phyloP scores from a whole-genome alignment of 2,113 vertebrate species.

The Erythrocercus mccallii region DNA sequence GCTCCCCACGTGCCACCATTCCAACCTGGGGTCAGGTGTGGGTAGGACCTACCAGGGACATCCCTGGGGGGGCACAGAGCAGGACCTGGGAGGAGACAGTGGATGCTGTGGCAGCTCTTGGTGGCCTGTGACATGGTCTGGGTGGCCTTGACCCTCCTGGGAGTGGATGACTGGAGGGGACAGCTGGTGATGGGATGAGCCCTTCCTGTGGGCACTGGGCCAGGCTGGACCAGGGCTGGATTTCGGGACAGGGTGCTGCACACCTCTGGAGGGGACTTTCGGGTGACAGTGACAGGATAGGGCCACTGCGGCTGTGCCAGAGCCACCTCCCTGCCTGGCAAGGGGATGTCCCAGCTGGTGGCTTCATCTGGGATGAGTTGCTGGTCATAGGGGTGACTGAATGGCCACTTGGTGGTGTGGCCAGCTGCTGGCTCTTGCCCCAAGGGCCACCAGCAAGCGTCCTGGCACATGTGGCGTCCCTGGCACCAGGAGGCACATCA shows the following conservation, averaged over 20 bases:
- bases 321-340: background rate
- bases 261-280: accelerated
- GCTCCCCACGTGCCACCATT: background rate
- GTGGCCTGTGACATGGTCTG: background rate
- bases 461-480: background rate
- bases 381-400: accelerated
- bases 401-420: background rate
- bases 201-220: accelerated
- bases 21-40: accelerated
- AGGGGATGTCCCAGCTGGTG: accelerated
- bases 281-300: accelerated
- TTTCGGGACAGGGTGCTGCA: background rate
- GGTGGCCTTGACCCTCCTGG: background rate
- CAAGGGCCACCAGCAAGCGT: background rate
- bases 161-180: background rate
- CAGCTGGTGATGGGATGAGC: accelerated
- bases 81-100: background rate
- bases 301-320: background rate
- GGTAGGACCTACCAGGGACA: background rate
- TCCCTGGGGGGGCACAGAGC: background rate
- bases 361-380: accelerated
- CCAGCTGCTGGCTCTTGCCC: background rate
- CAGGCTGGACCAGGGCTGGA: background rate
- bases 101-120: accelerated
- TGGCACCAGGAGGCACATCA: background rate